Evolutionary conservation across 1,140 invertebrate genomes (phyloP).

Genomic region (Bombus ignitus): DNA sequence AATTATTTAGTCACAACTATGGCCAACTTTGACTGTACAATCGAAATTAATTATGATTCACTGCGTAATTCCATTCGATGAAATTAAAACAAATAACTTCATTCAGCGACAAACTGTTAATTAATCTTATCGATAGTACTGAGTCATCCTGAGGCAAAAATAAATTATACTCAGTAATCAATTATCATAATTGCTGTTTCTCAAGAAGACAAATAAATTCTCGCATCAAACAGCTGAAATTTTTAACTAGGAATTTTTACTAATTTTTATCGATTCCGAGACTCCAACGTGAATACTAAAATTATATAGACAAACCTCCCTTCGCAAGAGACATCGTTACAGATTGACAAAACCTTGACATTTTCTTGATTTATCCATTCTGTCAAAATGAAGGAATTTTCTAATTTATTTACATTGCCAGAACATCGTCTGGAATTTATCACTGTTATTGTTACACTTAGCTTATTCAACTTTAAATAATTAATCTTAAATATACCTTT

Average conservation of each 20-base stretch:
- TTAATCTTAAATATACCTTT: no score
- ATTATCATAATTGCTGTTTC: neutral
- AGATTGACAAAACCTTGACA: no score
- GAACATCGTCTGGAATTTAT: neutral
- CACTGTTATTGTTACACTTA: neutral
- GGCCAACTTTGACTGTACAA: neutral
- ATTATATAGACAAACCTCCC: neutral
- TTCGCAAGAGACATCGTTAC: neutral
- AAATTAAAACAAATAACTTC: neutral
- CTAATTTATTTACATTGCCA: neutral
- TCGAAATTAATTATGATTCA: constrained; percentile 15
- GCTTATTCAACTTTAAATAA: neutral
- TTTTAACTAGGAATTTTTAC: neutral
- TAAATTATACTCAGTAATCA: neutral
- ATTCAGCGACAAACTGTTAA: neutral
- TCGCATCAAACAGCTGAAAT: neutral
- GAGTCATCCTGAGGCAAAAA: neutral
- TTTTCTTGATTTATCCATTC: neutral
- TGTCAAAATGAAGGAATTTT: neutral
- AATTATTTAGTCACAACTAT: neutral
- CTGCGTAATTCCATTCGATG: neutral
- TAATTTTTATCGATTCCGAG: neutral
- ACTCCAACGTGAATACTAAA: neutral
- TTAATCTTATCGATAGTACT: neutral
- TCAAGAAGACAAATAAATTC: neutral